Evolutionary conservation across 2,113 vertebrate genomes (phyloP), one percentile per base, ranked within the genome.

Genomic region (Rhegmatorhina hoffmannsi): DNA sequence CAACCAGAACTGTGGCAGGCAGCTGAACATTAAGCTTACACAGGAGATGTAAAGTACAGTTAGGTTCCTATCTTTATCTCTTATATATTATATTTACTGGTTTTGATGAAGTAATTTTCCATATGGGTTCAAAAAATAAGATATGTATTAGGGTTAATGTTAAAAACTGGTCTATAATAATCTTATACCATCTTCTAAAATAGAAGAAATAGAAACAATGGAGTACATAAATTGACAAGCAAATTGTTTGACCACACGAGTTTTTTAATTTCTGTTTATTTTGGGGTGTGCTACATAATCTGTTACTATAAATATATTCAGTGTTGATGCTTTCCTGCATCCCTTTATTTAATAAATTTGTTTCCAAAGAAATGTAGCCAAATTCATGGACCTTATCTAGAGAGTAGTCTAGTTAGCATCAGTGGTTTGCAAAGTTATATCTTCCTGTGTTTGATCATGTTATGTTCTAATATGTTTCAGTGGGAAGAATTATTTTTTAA

Each of bases 381-480:
- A 72, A 87, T 63, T 50, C n/a, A 36, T 49, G 18, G 53, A 17
- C 62, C 58, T 74, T 88, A n/a, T 40, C 58, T 83, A 43, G 20
- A 46, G 8, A 87, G 11, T 15, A 29, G 38, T 67, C 33, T 56
- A 63, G 47, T 79, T 74, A 86, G 24, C 12, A 87, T 81, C 73
- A 47, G 18, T 90, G 33, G 63, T 92, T 91, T 75, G 73, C 83
- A 85, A 93, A 97, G 90, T 92, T 89, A 40, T 15, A 31, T 91
- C 89, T 75, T 86, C 62, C 28, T 56, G 66, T 68, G 85, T 18
- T 33, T 79, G 17, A 9, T 76, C 17, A 21, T 1, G 0, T 31
- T 72, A 24, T 28, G 33, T 91, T 85, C 26, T 14, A 47, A 31
- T 47, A 7, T 67, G 10, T 28, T 87, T 78, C 28, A n/a, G 13